These are phyloP conservation scores for Osmerus eperlanus DNA, from an alignment of 2,113 vertebrate species.

Conservation along the genomic window DNA sequence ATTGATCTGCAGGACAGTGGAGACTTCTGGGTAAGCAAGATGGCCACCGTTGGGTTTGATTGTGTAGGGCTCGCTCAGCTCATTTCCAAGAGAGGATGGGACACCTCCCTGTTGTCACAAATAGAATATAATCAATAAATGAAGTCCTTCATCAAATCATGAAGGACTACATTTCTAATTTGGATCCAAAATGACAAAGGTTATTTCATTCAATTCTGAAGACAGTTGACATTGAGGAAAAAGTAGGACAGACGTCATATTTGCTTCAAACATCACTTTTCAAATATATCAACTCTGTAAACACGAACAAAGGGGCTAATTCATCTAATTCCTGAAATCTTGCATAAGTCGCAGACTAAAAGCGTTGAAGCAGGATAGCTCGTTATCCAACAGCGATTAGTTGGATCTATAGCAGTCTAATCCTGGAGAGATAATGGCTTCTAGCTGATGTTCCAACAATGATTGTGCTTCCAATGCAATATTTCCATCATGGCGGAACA, in stretches of 20 bases:
- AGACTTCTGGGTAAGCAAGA: constrained; percentile 61
- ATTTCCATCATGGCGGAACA: constrained; percentile 45
- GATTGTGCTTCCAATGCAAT: constrained; percentile 56
- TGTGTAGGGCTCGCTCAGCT: constrained; percentile 66
- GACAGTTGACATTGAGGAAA: too few relatives aligned
- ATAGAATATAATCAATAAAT: background rate
- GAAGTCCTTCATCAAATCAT: background rate
- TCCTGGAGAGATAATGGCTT: constrained; percentile 64
- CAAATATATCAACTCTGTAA: background rate
- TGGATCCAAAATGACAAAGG: background rate
- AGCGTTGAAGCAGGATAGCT: constrained; percentile 40
- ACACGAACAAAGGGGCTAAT: background rate
- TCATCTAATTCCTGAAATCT: constrained; percentile 18
- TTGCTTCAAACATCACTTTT: too few relatives aligned
- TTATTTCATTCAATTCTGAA: too few relatives aligned
- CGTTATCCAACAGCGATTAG: constrained; percentile 61
- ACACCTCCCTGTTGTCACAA: constrained; percentile 42
- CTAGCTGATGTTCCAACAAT: constrained; percentile 63
- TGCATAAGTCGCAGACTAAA: constrained; percentile 20
- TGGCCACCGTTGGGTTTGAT: constrained; percentile 77
- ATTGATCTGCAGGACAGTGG: constrained; percentile 64
- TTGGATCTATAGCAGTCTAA: constrained; percentile 59
- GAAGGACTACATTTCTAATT: background rate
- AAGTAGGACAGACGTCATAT: too few relatives aligned
- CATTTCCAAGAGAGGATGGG: constrained; percentile 36